Conservation (phyloP, 1,140 invertebrate species). For the Solenopsis fugax region DNA sequence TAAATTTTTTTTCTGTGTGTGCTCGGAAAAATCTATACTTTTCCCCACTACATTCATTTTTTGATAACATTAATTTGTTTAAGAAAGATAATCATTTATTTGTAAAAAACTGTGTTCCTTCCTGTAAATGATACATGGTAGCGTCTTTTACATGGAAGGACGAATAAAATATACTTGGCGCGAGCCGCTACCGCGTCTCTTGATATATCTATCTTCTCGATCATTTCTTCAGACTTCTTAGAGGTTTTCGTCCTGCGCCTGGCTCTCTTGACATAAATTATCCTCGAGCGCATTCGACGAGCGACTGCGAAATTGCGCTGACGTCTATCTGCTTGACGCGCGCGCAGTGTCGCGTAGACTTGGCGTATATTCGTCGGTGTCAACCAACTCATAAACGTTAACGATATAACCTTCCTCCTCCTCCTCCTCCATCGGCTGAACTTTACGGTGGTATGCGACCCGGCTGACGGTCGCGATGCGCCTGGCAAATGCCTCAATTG, state of each 20-base stretch:
- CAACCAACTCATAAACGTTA: conserved; percentile 35
- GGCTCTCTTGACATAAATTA: neutral
- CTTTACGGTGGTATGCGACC: conserved; percentile 22
- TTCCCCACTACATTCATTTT: too few relatives aligned
- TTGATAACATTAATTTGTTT: too few relatives aligned
- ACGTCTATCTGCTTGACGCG: neutral
- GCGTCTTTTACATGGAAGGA: too few relatives aligned
- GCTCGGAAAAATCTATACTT: too few relatives aligned
- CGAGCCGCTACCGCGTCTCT: too few relatives aligned
- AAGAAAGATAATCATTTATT: too few relatives aligned
- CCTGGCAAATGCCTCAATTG: conserved; percentile 42
- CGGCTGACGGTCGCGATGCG: conserved; percentile 8
- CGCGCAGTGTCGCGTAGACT: neutral
- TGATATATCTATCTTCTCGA: neutral
- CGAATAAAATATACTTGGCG: too few relatives aligned
- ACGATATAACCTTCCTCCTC: neutral
- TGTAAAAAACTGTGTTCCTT: too few relatives aligned
- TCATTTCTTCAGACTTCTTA: neutral
- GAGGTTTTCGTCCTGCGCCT: neutral
- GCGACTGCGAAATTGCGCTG: neutral
- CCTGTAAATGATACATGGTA: too few relatives aligned
- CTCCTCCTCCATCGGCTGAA: neutral
- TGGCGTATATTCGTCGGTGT: conserved; percentile 1
- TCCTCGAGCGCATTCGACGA: neutral
- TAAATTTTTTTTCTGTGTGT: too few relatives aligned